Base-by-base conservation (phyloP, 2,797 vertebrate genomes). In the Apogon talboti region DNA sequence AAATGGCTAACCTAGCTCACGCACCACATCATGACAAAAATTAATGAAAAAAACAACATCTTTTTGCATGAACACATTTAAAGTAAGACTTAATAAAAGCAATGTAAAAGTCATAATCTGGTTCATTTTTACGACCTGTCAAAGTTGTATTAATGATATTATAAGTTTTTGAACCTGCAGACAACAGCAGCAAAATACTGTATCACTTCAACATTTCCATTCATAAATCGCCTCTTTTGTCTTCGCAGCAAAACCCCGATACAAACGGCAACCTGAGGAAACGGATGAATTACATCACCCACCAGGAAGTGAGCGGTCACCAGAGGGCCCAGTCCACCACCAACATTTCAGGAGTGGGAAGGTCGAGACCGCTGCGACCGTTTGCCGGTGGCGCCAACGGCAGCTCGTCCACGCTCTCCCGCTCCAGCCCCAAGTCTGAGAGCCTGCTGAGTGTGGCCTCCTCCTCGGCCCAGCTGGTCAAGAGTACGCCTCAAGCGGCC, bases 181-280 rank as follows among this genome's bases (percentile, higher is more conserved):
- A 21, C 2, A 21, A 21, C 19, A 21, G 19, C 19, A 21, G 2
- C 19, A 21, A 21, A 21, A 21, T 21, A 30, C 1, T 28, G 6
- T 5, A 13, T 47, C 5, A 41, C 12, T 18, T 6, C 1, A 40
- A n/a, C 35, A 58, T 5, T 37, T 5, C 16, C 19, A 13, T 18
- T n/a, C 3, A 7, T 21, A 0, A 9, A 1, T 44, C 9, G 28
- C 44, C 4, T 24, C 19, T 35, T 55, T 57, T 33, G 9, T 44
- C 15, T 84, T 67, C 48, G 78, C 92, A 92, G 80, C 94, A 96
- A 92, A 96, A 91, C 78, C 93, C 93, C 7, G 96, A 96, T 76
- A 93, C 94, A 38, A 98, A 96, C 19, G 95, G 96, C 43, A 97
- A 96, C 63, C 94, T 99, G 87, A 95, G 97, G 47, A 99, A 99